Conservation (phyloP, 2,113 vertebrate species). For the Zosterops lateralis region DNA sequence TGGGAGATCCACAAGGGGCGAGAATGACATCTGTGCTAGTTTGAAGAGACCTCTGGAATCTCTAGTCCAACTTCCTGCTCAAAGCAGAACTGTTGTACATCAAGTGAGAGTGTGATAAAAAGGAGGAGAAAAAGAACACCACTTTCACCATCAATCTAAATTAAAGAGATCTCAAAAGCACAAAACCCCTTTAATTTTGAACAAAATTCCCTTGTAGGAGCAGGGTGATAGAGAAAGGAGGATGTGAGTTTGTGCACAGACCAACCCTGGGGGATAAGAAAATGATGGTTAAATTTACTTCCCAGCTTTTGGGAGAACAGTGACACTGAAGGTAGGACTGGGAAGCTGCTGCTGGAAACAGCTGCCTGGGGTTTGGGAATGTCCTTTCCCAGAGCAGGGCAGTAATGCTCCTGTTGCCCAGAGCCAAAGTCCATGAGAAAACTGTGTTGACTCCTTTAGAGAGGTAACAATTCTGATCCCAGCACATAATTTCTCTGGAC, state of each 20-base stretch:
- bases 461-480: not conserved
- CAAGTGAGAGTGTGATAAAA: not conserved
- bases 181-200: not conserved
- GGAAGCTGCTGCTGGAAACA: not conserved
- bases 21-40: not conserved
- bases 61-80: not conserved
- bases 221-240: not conserved
- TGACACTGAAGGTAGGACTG: not conserved
- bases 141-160: not conserved
- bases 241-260: not conserved
- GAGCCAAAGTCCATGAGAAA: not conserved
- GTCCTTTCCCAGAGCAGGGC: not conserved
- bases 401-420: not conserved
- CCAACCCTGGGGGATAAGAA: not conserved
- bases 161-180: not conserved
- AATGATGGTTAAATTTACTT: not conserved
- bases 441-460: not conserved
- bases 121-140: not conserved
- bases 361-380: not conserved
- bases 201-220: not conserved
- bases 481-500: not conserved
- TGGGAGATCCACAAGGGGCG: not conserved
- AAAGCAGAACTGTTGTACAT: not conserved
- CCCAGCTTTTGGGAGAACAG: not conserved
- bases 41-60: not conserved